phyloP scores from a whole-genome alignment of 1,140 invertebrate species.

The Prorops nasuta region DNA sequence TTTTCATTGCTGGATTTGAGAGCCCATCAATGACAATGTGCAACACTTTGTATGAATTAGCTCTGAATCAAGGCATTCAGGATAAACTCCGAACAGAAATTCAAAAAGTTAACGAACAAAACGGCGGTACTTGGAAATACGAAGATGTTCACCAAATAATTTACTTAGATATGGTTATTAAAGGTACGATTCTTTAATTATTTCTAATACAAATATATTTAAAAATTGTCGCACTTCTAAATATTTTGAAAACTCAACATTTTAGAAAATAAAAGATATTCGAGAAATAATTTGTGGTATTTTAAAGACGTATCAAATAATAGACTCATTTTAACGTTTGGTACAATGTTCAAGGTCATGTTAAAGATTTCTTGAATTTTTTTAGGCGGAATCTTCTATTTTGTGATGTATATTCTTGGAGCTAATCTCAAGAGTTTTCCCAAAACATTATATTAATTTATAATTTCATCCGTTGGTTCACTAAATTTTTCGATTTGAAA shows the following conservation, averaged over 20 bases:
- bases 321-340: slow-evolving; percentile 44
- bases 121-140: slow-evolving; percentile 27
- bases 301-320: slow-evolving; percentile 27
- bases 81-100: slow-evolving; percentile 56
- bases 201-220: slow-evolving; percentile 1
- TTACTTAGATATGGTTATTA: slow-evolving; percentile 36
- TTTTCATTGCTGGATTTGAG: slow-evolving; percentile 60
- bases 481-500: no score
- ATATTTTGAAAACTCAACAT: neutral
- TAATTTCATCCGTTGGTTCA: no score
- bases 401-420: no score
- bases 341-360: no score
- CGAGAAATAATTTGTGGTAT: slow-evolving; percentile 51
- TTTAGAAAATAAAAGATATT: slow-evolving; percentile 43
- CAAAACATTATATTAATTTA: no score
- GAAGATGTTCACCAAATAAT: slow-evolving; percentile 32
- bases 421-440: no score
- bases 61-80: slow-evolving; percentile 56
- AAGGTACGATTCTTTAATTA: slow-evolving; percentile 18
- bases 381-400: no score
- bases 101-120: slow-evolving; percentile 20
- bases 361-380: no score
- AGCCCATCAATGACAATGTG: slow-evolving; percentile 59
- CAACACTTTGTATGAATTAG: slow-evolving; percentile 52
- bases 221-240: neutral